Base-by-base conservation (phyloP, 1,140 invertebrate genomes). In the Chrysomallon squamiferum region DNA sequence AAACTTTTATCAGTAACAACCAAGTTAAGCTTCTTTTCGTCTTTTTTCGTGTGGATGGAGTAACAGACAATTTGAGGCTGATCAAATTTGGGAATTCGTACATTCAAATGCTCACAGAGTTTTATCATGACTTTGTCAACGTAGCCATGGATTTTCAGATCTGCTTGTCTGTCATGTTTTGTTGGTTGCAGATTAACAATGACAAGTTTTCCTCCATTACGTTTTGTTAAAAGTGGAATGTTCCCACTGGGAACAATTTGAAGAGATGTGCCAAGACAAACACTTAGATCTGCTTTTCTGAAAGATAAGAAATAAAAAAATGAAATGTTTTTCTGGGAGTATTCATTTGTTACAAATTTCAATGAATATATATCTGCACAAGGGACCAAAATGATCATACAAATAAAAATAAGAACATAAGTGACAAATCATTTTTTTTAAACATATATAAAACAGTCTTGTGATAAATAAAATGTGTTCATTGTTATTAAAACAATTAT, bases 211-310 rank as follows among this genome's bases (percentile, higher is more conserved):
- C 56, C 95, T 92, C 91, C 92, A 82, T 93, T 93, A 82, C 95
- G 95, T 75, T 95, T 93, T 29, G 92, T 93, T 7, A 92, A 89
- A 22, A 97, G 83, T 33, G 97, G 97, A 68, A 99, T 87, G 85
- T 95, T 95, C 35, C 95, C 96, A 87, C 95, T 96, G 57, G 97
- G 97, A 75, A 96, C 90, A 75, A 99, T 99, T 90, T 99, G 97
- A 49, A 99, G 87, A 22, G 96, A 97, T 43, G 96, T 98, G 43
- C 97, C 97, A 54, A 99, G 87, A 75, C 94, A 95, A 76, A 99
- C 91, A 84, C 93, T 95, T 30, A 99, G 85, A 87, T 98, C 95
- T 30, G 95, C 92, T 77, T 93, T 88, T 75, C 93, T 95, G 78
- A 64, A 88, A 71, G 49, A 63, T 3, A 45, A 59, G 62, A 65